These are phyloP conservation scores for Iphiclides podalirius DNA, from an alignment of 2,888 invertebrate species.

Conservation along the genomic window DNA sequence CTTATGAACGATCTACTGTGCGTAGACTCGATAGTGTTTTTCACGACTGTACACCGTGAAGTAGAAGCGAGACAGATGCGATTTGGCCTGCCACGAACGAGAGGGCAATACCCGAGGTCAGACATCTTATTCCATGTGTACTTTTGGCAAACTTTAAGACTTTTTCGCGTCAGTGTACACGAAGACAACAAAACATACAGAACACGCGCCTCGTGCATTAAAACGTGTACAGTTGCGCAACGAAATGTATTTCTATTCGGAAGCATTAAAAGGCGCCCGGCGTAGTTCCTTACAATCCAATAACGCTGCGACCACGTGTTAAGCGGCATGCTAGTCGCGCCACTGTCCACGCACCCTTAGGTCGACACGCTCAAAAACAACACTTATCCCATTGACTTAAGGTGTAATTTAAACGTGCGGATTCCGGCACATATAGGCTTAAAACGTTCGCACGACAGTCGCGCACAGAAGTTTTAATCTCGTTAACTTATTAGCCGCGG, in stretches of 20 bases:
- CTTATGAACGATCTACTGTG: too few species aligned
- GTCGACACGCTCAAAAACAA: not conserved
- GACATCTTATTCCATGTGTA: too few species aligned
- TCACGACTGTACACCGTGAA: too few species aligned
- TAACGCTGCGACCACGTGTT: constrained; percentile 5
- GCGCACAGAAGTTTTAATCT: constrained; percentile 14
- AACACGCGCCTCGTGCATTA: too few species aligned
- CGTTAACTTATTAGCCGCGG: constrained; percentile 19
- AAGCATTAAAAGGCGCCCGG: constrained; percentile 20
- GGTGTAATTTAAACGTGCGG: not conserved
- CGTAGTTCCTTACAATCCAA: constrained; percentile 17
- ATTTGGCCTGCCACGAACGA: too few species aligned
- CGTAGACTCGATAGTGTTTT: too few species aligned
- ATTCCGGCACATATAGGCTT: not conserved
- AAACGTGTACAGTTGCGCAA: constrained; percentile 14
- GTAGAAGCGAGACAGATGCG: too few species aligned
- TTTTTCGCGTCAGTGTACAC: too few species aligned
- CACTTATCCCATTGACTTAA: not conserved
- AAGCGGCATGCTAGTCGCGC: constrained; percentile 1
- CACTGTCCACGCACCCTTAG: not conserved
- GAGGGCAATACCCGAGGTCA: too few species aligned
- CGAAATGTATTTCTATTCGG: constrained; percentile 1
- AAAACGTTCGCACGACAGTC: not conserved
- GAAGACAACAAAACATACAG: too few species aligned
- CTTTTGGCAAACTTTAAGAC: too few species aligned